Base-by-base conservation (phyloP, 1,140 invertebrate species). In the Drosophila micromelanica region DNA sequence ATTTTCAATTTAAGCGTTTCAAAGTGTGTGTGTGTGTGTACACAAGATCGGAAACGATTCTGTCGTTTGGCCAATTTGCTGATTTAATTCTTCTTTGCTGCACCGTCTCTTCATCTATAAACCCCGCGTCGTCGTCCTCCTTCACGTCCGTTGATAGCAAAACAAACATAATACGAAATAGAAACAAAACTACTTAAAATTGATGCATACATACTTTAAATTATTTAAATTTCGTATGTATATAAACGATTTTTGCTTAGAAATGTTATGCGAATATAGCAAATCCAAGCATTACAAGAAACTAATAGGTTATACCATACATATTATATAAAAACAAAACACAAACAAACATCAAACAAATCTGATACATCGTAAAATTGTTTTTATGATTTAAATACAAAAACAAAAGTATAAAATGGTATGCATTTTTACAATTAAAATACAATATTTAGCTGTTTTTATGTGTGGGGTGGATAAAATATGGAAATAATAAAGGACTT, bases 351-450 rank as follows among this genome's bases (percentile, higher is more conserved):
- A 70, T 52, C 45, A 46, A 62, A 68, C 70, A 81, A 81, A 63
- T 86, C 68, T 64, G 81, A 86, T 81, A 72, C 65, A 79, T 87
- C 82, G 76, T 87, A 87, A 89, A 86, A 79, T 89, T 87, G 82
- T 87, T 87, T 87, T 87, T 87, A 87, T 87, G 84, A 89, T 87
- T 87, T 86, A 86, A 86, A 87, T 86, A 87, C 75, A 87, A 86
- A 84, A 75, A 77, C 54, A 48, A 71, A 78, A 64, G 71, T 67
- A 78, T 62, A 73, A 76, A 68, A 76, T 63, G 64, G 61, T 77
- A 74, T 71, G 75, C 75, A 80, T 80, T 80, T 80, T 80, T 80
- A 78, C 61, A 77, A 70, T 71, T 77, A 71, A 65, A 73, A 61
- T 37, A 75, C 32, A 65, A 45, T 30, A 61, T 52, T 37, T 43